Percentiles rank a stretch among this genome's conserved stretches.
Evolutionary conservation across 2,888 invertebrate genomes (phyloP).

Genomic region (Epiblema foenella): DNA sequence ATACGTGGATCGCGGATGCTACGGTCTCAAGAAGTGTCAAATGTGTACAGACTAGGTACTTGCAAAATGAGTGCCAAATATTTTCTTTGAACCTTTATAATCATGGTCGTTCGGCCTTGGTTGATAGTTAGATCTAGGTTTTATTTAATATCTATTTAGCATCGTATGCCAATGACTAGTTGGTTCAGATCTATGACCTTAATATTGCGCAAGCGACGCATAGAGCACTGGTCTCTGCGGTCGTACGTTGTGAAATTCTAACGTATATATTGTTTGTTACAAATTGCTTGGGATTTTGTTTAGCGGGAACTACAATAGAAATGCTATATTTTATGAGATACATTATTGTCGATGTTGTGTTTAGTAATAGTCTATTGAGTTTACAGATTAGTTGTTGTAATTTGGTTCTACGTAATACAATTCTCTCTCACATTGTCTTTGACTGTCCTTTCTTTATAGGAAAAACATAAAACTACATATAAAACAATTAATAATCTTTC

Average conservation of each 20-base stretch:
- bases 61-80: not conserved
- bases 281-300: constrained; percentile 50
- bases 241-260: constrained; percentile 52
- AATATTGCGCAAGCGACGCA: constrained; percentile 44
- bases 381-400: constrained; percentile 18
- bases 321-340: constrained; percentile 35
- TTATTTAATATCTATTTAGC: constrained; percentile 36
- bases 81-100: not conserved
- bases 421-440: not conserved
- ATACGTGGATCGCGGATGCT: too few relatives aligned
- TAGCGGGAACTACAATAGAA: constrained; percentile 45
- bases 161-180: constrained; percentile 38
- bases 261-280: constrained; percentile 53
- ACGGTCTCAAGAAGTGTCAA: too few relatives aligned
- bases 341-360: constrained; percentile 35
- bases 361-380: constrained; percentile 18
- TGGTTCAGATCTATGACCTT: constrained; percentile 40
- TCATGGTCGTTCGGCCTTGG: not conserved
- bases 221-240: constrained; percentile 38
- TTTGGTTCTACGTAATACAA: not conserved
- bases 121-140: constrained; percentile 24
- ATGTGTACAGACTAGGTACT: not conserved
- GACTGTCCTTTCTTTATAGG: not conserved
- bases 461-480: not conserved
- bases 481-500: too few relatives aligned